These are phyloP conservation scores for Caenorhabditis zanzibari DNA, from an alignment of 2,888 invertebrate genomes.

Conservation along the genomic window DNA sequence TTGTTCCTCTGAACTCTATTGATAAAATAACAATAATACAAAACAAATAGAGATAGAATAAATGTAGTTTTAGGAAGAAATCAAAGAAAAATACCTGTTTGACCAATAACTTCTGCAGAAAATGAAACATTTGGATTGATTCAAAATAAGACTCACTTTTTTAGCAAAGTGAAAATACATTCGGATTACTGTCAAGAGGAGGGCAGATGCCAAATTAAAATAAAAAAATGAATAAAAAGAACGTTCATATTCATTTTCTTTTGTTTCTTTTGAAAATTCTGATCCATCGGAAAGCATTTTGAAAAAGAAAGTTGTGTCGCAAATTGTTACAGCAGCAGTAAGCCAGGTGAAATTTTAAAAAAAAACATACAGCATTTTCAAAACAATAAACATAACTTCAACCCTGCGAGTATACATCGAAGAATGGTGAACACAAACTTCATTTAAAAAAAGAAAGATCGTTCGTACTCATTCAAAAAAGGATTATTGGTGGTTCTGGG, in stretches of 20 bases:
- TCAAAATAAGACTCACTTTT: constrained; percentile 1
- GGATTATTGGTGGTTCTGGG: constrained; percentile 23
- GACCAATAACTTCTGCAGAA: constrained; percentile 27
- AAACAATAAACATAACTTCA: too few species aligned
- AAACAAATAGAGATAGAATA: constrained; percentile 15
- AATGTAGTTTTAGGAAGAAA: constrained; percentile 18
- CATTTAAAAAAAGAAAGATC: constrained; percentile 3
- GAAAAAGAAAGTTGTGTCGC: too few species aligned
- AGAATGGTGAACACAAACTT: not conserved
- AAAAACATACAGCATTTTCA: too few species aligned
- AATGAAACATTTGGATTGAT: not conserved
- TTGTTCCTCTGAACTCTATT: not conserved
- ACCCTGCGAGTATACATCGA: too few species aligned
- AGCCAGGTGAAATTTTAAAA: too few species aligned
- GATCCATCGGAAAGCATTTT: too few species aligned
- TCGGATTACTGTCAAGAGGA: not conserved
- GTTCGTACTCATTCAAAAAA: constrained; percentile 29
- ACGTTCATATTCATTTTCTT: not conserved
- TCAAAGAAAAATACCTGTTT: not conserved
- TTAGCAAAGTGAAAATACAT: not conserved
- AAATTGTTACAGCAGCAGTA: too few species aligned
- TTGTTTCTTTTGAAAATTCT: not conserved
- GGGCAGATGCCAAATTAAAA: not conserved
- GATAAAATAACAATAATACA: constrained; percentile 10
- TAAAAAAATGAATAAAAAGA: constrained; percentile 8